These are phyloP conservation scores for Sarcophaga rosellei DNA, from an alignment of 2,888 invertebrate species.

Conservation along the genomic window DNA sequence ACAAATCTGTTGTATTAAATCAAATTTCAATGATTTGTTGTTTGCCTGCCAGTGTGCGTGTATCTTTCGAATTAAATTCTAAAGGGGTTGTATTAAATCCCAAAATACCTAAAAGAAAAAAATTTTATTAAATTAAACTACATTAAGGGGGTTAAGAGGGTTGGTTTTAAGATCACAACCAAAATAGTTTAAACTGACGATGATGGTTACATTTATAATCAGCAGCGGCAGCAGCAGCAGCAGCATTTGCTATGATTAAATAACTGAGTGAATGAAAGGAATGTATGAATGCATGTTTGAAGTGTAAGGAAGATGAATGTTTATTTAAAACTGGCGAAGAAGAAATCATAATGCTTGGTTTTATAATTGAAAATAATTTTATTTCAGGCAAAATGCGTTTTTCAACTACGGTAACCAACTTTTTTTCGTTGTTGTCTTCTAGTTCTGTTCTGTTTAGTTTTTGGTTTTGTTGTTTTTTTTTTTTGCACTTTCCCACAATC, in stretches of 20 bases:
- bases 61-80: too few species aligned
- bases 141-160: background rate
- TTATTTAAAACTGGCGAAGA: constrained; percentile 21
- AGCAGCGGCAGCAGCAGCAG: too few species aligned
- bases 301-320: constrained; percentile 52
- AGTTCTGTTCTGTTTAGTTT: constrained; percentile 20
- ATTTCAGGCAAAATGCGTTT: constrained; percentile 5
- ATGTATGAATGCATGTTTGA: background rate
- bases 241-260: background rate
- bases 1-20: constrained; percentile 29
- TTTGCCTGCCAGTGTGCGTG: background rate
- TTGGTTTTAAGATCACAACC: background rate
- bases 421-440: constrained; percentile 20
- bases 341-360: constrained; percentile 13
- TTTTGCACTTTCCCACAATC: constrained; percentile 67
- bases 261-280: background rate
- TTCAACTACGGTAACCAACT: background rate
- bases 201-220: background rate
- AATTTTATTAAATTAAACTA: background rate
- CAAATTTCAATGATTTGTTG: constrained; percentile 7
- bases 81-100: constrained; percentile 64
- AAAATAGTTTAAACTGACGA: background rate
- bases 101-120: constrained; percentile 17
- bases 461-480: constrained; percentile 4
- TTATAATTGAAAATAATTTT: constrained; percentile 58